These are phyloP conservation scores for Enteromius paludinosus DNA, from an alignment of 2,797 vertebrate genomes.

Conservation along the genomic window DNA sequence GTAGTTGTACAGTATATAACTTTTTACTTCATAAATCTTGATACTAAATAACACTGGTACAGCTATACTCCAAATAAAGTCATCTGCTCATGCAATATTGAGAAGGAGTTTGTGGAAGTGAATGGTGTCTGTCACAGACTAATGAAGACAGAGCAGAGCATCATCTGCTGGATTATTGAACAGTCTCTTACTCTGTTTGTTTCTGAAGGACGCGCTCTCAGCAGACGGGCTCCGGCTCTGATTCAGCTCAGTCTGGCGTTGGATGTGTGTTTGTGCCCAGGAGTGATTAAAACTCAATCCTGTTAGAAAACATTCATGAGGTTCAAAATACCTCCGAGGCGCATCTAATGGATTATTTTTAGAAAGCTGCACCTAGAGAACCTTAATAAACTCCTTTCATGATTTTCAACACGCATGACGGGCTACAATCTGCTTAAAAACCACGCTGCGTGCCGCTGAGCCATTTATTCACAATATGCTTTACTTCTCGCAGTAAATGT, in stretches of 20 bases:
- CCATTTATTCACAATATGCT: neutral
- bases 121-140: neutral
- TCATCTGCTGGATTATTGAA: slow-evolving; percentile 4
- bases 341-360: slow-evolving; percentile 7
- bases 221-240: no score
- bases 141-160: neutral
- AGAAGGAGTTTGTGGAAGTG: neutral
- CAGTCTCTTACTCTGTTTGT: neutral
- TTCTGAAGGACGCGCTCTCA: neutral
- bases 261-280: neutral
- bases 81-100: neutral
- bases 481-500: neutral
- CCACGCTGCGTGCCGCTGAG: neutral
- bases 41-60: neutral
- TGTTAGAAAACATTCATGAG: slow-evolving; percentile 27
- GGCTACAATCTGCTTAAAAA: neutral
- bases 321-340: neutral
- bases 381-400: neutral
- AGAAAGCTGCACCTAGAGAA: neutral
- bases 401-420: neutral
- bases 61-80: neutral
- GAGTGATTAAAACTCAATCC: slow-evolving; percentile 34
- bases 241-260: neutral
- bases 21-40: no score
- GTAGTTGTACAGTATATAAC: no score